Evolutionary conservation across 2,888 invertebrate genomes (phyloP), one percentile per base, ranked within the genome.

Genomic region (Cistogaster globosa): DNA sequence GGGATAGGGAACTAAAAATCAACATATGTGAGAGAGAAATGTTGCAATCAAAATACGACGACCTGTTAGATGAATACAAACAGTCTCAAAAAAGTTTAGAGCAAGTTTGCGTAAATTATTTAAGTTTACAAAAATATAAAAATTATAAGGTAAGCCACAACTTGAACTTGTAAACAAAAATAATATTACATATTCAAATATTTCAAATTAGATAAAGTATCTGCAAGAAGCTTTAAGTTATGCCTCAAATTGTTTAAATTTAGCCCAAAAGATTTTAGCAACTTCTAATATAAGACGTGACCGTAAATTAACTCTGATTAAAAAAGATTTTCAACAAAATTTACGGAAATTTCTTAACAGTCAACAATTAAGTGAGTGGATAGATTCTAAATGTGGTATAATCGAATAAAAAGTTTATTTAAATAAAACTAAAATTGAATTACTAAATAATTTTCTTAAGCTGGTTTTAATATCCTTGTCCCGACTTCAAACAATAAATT

Each of bases 391-490:
- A 48, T 48, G 45, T n/a, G 5, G n/a, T 4, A 48, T 14, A 48
- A n/a, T 48, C 1, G 4, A 42, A 42, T 42, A 42, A 42, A 42
- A 0, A 12, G 4, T 12, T 42, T 42, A 12, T 42, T 6, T 2
- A 14, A 53, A 53, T 53, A 38, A 62, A 38, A 38, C 38, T 14
- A 62, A 38, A 38, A 18, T 62, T 62, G 5, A 53, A 11, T 38
- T 62, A 20, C n/a, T 60, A n/a, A 9, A 32, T 36, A 11, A 14
- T 60, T 12, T 42, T 75, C 63, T 14, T 12, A 32, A n/a, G 42
- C 26, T 55, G n/a, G 8, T 51, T 67, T 67, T 60, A 77, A 63
- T 78, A 26, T 55, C 4, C 42, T 68, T 36, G 63, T 68, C 55
- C 55, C 48, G 57, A 65, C 51, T 18, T 58, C 32, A 38, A 55